Percentiles rank a stretch among this genome's conserved stretches.
Conservation (phyloP, 2,888 invertebrate genomes). For the Osmoderma eremita region DNA sequence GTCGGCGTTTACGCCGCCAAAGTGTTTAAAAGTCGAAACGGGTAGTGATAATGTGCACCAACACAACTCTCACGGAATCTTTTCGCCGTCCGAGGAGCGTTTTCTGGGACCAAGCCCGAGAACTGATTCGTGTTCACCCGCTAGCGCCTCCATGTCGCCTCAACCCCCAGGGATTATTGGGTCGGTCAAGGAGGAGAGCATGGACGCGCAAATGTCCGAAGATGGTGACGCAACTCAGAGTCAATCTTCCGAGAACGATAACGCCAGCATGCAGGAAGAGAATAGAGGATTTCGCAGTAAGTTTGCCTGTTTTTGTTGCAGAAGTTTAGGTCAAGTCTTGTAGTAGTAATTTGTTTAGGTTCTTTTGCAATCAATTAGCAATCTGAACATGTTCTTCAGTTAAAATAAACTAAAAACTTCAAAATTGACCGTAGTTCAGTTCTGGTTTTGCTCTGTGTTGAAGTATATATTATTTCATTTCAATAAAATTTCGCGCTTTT, state of each 20-base stretch:
- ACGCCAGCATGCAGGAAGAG: slow-evolving; percentile 62
- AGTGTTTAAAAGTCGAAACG: slow-evolving; percentile 69
- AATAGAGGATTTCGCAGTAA: slow-evolving; percentile 70
- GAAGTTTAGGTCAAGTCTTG: not conserved
- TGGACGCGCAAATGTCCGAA: slow-evolving; percentile 70
- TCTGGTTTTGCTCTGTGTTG: no score
- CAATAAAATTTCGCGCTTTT: no score
- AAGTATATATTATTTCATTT: no score
- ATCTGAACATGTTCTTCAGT: no score
- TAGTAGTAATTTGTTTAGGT: no score
- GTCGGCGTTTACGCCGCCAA: slow-evolving; percentile 78
- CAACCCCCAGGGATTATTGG: slow-evolving; percentile 54
- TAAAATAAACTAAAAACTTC: no score
- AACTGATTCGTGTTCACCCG: slow-evolving; percentile 71
- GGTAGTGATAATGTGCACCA: slow-evolving; percentile 58
- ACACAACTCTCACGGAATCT: slow-evolving; percentile 59
- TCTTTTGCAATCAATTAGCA: no score
- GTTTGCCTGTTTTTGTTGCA: slow-evolving; percentile 55
- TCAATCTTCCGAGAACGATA: slow-evolving; percentile 58
- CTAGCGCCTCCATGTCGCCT: slow-evolving; percentile 69
- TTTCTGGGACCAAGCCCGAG: slow-evolving; percentile 64
- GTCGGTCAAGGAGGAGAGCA: slow-evolving; percentile 66
- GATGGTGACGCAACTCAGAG: slow-evolving; percentile 65
- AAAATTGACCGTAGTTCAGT: no score
- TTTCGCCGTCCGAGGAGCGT: slow-evolving; percentile 62